Evolutionary conservation across 1,140 invertebrate genomes (phyloP).

Genomic region (Acromyrmex heyeri): DNA sequence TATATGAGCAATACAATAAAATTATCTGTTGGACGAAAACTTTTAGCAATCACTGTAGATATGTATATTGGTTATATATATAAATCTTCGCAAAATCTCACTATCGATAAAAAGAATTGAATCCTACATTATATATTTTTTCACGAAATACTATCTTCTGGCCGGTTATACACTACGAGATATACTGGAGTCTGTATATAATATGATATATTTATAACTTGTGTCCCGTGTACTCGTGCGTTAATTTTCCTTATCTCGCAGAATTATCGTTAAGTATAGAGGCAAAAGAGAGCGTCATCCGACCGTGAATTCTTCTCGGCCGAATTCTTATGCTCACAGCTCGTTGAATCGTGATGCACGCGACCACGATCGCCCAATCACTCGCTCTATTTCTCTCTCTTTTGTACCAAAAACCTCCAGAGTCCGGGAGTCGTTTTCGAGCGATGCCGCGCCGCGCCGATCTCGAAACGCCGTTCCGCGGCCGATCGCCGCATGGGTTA

Average conservation of each 20-base stretch:
- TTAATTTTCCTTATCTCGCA: constrained; percentile 15
- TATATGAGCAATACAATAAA: too few relatives aligned
- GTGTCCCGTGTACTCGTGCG: not conserved
- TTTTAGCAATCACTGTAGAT: not conserved
- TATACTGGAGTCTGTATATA: not conserved
- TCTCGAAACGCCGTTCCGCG: constrained; percentile 1
- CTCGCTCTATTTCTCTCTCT: constrained; percentile 43
- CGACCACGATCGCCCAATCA: constrained; percentile 47
- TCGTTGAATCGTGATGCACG: constrained; percentile 53
- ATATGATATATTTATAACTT: constrained; percentile 14
- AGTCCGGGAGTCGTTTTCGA: constrained; percentile 38
- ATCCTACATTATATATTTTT: not conserved
- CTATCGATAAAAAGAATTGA: not conserved
- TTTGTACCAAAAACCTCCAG: constrained; percentile 31
- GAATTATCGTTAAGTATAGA: not conserved
- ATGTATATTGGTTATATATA: constrained; percentile 1
- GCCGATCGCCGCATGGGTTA: constrained; percentile 10
- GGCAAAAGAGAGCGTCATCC: not conserved
- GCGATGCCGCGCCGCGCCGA: constrained; percentile 7
- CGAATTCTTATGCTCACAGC: constrained; percentile 33
- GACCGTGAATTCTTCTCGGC: constrained; percentile 22
- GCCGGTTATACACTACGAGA: not conserved
- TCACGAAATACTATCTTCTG: not conserved
- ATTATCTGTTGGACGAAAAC: too few relatives aligned
- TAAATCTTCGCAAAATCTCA: not conserved